phyloP scores from a whole-genome alignment of 2,888 invertebrate species.

The Cataglyphis altisquamis region DNA sequence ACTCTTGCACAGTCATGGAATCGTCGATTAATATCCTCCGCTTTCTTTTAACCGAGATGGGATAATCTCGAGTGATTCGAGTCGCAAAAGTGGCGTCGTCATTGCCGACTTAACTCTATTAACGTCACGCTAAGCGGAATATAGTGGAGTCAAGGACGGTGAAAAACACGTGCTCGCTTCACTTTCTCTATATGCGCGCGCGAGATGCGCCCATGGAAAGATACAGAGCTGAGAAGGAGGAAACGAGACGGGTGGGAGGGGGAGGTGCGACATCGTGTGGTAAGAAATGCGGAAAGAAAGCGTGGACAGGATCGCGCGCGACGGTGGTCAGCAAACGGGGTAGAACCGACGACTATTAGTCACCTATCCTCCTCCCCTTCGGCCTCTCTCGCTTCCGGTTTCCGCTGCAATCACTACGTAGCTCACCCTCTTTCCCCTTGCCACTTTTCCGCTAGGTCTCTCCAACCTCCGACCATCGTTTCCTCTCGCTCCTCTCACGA shows the following conservation, averaged over 20 bases:
- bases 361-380: conserved; percentile 70
- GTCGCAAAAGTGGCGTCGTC: conserved; percentile 38
- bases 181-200: conserved; percentile 33
- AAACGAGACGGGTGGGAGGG: background rate
- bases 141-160: conserved; percentile 30
- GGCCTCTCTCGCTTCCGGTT: conserved; percentile 67
- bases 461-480: conserved; percentile 16
- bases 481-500: conserved; percentile 14
- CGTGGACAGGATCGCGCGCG: conserved; percentile 67
- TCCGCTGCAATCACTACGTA: conserved; percentile 75
- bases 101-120: conserved; percentile 52
- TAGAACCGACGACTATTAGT: conserved; percentile 78
- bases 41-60: background rate
- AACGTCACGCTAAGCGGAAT: conserved; percentile 53
- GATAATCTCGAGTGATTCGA: conserved; percentile 48
- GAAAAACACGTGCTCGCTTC: conserved; percentile 51
- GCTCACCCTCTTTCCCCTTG: conserved; percentile 57
- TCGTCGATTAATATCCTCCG: conserved; percentile 23
- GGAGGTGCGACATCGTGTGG: conserved; percentile 32
- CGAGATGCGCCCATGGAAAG: conserved; percentile 31
- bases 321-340: conserved; percentile 73
- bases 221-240: conserved; percentile 30
- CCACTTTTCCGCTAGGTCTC: conserved; percentile 17
- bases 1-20: background rate
- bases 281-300: conserved; percentile 72